phyloP scores from a whole-genome alignment of 2,797 vertebrate genomes.

The Microctenopoma stevenorrisi region DNA sequence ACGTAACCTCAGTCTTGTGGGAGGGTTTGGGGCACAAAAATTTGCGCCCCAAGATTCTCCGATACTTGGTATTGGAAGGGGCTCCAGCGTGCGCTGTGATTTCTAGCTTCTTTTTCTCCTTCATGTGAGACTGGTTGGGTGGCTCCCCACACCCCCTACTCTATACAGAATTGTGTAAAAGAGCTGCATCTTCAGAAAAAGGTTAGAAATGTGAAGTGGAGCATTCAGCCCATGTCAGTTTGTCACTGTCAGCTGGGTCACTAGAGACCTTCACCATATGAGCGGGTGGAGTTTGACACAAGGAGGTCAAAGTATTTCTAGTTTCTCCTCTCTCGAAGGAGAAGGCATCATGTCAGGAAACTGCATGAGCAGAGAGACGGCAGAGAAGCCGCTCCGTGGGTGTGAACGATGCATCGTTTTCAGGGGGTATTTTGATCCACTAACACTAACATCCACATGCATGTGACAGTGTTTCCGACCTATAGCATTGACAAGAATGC shows the following conservation, averaged over 20 bases:
- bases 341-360: conserved; percentile 61
- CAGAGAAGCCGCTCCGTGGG: conserved; percentile 40
- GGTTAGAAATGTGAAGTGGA: conserved; percentile 58
- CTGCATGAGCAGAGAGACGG: conserved; percentile 44
- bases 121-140: no score
- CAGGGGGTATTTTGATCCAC: no score
- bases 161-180: conserved; percentile 8
- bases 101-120: no score
- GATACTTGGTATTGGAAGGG: no score
- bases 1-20: no score
- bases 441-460: no score
- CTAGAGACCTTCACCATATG: conserved; percentile 42
- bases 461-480: no score
- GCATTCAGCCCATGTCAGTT: conserved; percentile 73
- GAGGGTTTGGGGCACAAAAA: no score
- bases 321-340: conserved; percentile 58
- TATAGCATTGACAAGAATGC: no score
- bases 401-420: conserved; percentile 61
- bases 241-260: conserved; percentile 72
- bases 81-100: no score
- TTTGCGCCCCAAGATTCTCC: no score
- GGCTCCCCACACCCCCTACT: neutral
- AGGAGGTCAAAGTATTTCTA: conserved; percentile 68
- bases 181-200: conserved; percentile 28
- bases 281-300: conserved; percentile 61